Percentiles rank a stretch among this genome's conserved stretches.
Conservation (phyloP, 1,140 invertebrate genomes). For the Paraescarpia echinospica region DNA sequence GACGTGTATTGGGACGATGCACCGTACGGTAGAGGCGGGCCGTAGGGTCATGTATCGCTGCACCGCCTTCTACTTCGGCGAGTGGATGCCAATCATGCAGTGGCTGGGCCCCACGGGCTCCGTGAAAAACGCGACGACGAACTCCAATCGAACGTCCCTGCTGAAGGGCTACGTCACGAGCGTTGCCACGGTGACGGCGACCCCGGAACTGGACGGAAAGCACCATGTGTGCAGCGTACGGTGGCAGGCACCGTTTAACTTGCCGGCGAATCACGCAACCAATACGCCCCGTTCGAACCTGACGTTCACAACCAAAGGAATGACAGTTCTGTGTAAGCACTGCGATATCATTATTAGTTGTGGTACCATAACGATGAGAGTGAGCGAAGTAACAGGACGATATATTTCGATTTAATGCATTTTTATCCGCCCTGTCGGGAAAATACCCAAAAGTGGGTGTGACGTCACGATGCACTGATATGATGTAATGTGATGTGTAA, state of each 20-base stretch:
- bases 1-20: background rate
- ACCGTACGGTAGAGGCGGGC: background rate
- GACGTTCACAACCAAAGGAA: background rate
- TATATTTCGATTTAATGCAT: background rate
- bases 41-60: background rate
- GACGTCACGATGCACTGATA: background rate
- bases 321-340: background rate
- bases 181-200: background rate
- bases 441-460: background rate
- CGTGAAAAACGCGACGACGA: background rate
- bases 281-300: background rate
- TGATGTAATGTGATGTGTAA: background rate
- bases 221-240: background rate
- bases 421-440: background rate
- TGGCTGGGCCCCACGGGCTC: background rate
- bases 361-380: background rate
- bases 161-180: background rate
- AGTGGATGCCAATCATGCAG: background rate
- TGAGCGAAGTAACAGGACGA: background rate
- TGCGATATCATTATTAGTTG: background rate
- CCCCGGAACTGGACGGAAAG: background rate
- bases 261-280: background rate
- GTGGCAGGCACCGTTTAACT: background rate
- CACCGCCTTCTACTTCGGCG: background rate
- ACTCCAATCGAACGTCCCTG: background rate